These are phyloP conservation scores for Potamarius usumacintae DNA, from an alignment of 2,113 vertebrate species.

Conservation along the genomic window DNA sequence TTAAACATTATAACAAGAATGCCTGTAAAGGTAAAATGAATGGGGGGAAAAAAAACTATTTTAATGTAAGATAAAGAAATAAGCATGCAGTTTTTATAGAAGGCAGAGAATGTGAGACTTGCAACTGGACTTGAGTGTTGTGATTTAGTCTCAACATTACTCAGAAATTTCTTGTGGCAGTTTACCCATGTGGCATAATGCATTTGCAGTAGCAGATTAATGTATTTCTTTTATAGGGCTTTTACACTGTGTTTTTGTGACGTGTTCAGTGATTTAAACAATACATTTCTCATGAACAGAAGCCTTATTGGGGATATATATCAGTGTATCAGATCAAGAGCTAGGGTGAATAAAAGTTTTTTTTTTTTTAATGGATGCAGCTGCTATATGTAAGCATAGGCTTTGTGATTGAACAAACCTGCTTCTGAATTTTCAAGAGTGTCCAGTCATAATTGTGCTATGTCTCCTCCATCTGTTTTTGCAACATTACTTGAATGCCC, in stretches of 20 bases:
- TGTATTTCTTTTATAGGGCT: background rate
- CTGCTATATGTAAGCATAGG: slow-evolving; percentile 13
- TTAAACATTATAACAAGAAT: background rate
- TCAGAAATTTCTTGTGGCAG: slow-evolving; percentile 30
- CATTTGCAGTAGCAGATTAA: slow-evolving; percentile 28
- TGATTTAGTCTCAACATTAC: slow-evolving; percentile 39
- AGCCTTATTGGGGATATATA: slow-evolving; percentile 52
- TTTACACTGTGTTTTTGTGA: slow-evolving; percentile 59
- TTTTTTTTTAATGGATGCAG: slow-evolving; percentile 20
- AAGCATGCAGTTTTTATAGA: slow-evolving; percentile 6
- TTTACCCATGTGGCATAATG: slow-evolving; percentile 20
- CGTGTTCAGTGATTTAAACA: slow-evolving; percentile 61
- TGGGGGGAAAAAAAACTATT: background rate
- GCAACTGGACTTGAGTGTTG: slow-evolving; percentile 31
- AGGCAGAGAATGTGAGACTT: background rate
- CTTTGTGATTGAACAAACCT: slow-evolving; percentile 63
- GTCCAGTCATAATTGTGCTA: slow-evolving; percentile 65
- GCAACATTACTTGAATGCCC: slow-evolving; percentile 68
- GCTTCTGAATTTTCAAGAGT: slow-evolving; percentile 69
- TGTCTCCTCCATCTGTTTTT: slow-evolving; percentile 45
- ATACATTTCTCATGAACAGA: slow-evolving; percentile 48
- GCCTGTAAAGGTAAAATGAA: background rate
- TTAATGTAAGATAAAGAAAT: slow-evolving; percentile 18
- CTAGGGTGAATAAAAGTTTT: background rate
- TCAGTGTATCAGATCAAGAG: slow-evolving; percentile 62